Evolutionary conservation across 2,888 invertebrate species (phyloP), one percentile per base, ranked within the genome.

Genomic region (Abrostola tripartita): DNA sequence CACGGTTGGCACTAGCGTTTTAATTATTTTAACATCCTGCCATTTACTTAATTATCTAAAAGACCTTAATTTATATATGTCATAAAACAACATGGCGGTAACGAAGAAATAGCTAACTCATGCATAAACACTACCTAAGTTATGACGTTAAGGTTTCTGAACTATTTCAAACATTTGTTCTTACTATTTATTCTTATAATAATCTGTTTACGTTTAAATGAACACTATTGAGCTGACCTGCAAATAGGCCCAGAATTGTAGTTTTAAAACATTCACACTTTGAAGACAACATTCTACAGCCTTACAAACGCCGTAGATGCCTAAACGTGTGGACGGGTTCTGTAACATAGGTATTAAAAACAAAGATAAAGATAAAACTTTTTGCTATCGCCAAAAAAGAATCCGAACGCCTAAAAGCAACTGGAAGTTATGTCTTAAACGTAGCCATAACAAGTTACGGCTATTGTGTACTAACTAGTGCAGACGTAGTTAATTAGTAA

Each of bases 391-490:
- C 11, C 11, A 24, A 50, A 38, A 58, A 24, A 51, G 56, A 49
- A 14, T 47, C 52, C 44, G 47, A 73, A 64, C 38, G 6, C 12
- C 55, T 36, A 47, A 52, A 66, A 24, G 44, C 37, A 12, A 57
- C 52, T 61, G 35, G n/a, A 49, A 68, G 54, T 51, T 70, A 63
- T 35, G 55, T 55, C 69, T 67, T 50, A 66, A 50, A 62, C 65
- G 66, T 77, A 85, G 85, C 57, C 85, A 79, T 63, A 85, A 85
- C 83, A 85, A 78, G 70, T 64, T 60, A 62, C 36, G 58, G 40
- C 66, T 57, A 76, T 64, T 73, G 75, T 76, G 76, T 74, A 75
- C 61, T 57, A 68, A 65, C 65, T 65, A 73, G 61, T 73, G 71
- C 79, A 74, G 77, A 76, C 74, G 74, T 66, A 68, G 65, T 78